Evolutionary conservation across 2,797 vertebrate species (phyloP), one percentile per base, ranked within the genome.

Genomic region (Sebastes trivittatus): DNA sequence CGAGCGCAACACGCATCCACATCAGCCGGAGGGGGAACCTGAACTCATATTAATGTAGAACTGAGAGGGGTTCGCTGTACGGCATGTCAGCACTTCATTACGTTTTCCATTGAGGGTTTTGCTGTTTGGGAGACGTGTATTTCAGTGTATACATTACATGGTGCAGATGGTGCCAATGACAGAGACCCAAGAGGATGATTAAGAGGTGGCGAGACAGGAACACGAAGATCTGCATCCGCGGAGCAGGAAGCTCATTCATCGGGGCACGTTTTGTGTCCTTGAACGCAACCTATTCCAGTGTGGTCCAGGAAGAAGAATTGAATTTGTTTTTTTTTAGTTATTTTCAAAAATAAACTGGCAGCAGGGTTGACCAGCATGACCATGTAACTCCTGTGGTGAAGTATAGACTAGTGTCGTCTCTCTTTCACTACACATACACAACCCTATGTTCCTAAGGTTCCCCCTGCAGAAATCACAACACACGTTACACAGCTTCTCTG

Each of bases 71-170:
- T 67, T 32, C 72, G 70, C 75, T 36, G 29, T 34, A 14, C 61
- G 63, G 29, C 62, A 66, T 83, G 75, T 91, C 86, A 81, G 81
- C 88, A 80, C 82, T 74, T 88, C 73, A 77, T 84, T 69, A 60
- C 2, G 11, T 61, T 67, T 66, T 79, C 74, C 75, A 71, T 16
- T 49, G 36, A 68, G 27, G 46, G 14, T 29, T 59, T 59, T 27
- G 49, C 58, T 80, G 30, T 54, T 72, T 34, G 49, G n/a, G 73
- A 38, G 66, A 66, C 20, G 65, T 82, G 36, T 87, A 82, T 88
- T 79, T 71, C 38, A 8, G 66, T 81, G 81, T 90, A 77, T 91
- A 75, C 68, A 46, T 92, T 89, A 88, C 88, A 84, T 67, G 67
- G 49, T 73, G 18, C 78, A 88, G 64, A 88, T 75, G 85, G 74